phyloP scores from a whole-genome alignment of 2,888 invertebrate genomes.

The Camponotus fellah region DNA sequence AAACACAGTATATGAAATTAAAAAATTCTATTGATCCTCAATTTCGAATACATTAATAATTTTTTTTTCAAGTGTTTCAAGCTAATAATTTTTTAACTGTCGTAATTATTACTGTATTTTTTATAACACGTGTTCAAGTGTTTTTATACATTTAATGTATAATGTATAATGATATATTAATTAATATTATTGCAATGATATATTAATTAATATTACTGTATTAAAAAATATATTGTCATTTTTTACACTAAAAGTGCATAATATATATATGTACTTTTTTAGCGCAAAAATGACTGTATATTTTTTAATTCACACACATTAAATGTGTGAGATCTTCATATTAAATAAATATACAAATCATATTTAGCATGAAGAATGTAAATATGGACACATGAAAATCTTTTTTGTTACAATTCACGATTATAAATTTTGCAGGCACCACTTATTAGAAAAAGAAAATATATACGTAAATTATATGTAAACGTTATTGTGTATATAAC shows the following conservation, averaged over 20 bases:
- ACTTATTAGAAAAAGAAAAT: not conserved
- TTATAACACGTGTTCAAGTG: not conserved
- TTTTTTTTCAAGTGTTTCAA: not conserved
- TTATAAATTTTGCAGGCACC: not conserved
- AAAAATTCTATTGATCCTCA: not conserved
- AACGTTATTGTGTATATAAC: not conserved
- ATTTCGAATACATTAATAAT: not conserved
- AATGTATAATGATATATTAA: not conserved
- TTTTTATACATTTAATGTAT: not conserved
- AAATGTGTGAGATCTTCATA: not conserved
- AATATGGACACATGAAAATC: not conserved
- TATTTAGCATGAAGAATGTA: not conserved
- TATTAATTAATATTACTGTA: too few species aligned
- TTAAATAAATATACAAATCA: constrained; percentile 2
- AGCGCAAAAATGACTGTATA: not conserved
- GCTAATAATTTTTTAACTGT: not conserved
- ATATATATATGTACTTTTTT: not conserved
- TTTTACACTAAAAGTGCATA: too few species aligned
- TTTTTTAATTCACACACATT: constrained; percentile 3
- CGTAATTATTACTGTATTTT: constrained; percentile 3
- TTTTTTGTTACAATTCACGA: not conserved
- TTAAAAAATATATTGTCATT: too few species aligned
- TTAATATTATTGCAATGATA: too few species aligned
- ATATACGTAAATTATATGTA: not conserved
- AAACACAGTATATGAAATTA: not conserved